Percentiles rank a stretch among this genome's conserved stretches.
Conservation (phyloP, 2,888 invertebrate species). For the Merodon equestris region DNA sequence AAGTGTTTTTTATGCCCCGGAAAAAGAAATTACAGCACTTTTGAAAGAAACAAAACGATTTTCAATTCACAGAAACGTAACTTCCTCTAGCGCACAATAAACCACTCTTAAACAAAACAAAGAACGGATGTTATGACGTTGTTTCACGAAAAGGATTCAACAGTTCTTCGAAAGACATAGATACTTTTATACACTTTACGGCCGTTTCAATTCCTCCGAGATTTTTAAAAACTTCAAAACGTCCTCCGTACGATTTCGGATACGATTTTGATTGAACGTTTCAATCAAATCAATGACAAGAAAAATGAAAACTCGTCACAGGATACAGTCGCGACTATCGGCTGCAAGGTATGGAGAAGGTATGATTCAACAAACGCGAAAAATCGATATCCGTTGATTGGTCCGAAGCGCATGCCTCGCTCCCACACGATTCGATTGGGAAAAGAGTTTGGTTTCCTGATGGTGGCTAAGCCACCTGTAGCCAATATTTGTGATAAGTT, state of each 20-base stretch:
- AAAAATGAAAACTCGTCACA: constrained; percentile 49
- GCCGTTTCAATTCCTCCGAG: neutral
- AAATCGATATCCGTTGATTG: constrained; percentile 71
- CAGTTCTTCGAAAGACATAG: constrained; percentile 9
- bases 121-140: constrained; percentile 43
- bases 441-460: constrained; percentile 49
- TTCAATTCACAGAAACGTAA: too few species aligned
- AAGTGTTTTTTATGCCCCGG: too few species aligned
- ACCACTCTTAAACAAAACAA: constrained; percentile 53
- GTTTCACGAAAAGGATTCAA: constrained; percentile 13
- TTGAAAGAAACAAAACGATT: neutral
- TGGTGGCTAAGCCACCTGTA: constrained; percentile 64
- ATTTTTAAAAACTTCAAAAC: neutral
- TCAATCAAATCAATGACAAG: constrained; percentile 14
- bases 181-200: neutral
- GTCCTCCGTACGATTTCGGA: neutral
- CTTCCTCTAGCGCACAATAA: neutral
- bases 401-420: constrained; percentile 41
- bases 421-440: constrained; percentile 8
- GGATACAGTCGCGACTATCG: constrained; percentile 51
- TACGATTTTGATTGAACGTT: neutral
- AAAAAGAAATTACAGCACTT: neutral
- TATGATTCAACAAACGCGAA: constrained; percentile 72
- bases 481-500: constrained; percentile 47
- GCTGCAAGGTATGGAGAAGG: constrained; percentile 56